Conservation (phyloP, 2,113 vertebrate genomes). For the Anthoscopus minutus region DNA sequence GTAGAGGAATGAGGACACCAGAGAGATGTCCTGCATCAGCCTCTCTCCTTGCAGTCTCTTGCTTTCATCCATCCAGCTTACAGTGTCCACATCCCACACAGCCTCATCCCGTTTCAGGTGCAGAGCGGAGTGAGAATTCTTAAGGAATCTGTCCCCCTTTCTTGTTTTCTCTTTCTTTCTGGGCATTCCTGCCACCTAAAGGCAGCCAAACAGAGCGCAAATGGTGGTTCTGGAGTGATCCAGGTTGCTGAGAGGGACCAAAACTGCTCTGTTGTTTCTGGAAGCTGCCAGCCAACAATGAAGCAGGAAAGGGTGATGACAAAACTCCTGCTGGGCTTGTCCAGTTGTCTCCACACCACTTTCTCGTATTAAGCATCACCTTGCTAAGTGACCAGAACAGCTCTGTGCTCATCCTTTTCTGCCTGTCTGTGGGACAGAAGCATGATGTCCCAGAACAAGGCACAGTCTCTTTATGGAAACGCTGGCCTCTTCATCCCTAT, state of each 20-base stretch:
- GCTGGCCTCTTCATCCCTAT: neutral
- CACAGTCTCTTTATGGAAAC: accelerated
- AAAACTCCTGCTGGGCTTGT: neutral
- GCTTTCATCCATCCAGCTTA: neutral
- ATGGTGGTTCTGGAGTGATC: neutral
- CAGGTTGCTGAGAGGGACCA: neutral
- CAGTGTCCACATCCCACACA: accelerated
- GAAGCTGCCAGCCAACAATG: accelerated
- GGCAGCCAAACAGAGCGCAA: neutral
- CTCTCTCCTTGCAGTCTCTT: neutral
- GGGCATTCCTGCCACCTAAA: neutral
- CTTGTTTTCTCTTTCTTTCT: neutral
- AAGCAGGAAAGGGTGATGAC: neutral
- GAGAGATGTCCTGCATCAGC: neutral
- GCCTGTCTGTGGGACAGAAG: neutral
- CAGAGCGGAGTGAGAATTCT: neutral
- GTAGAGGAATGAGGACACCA: neutral
- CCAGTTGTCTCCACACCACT: neutral
- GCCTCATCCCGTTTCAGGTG: neutral
- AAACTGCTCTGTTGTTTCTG: neutral
- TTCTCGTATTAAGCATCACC: neutral
- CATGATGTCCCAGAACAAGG: accelerated
- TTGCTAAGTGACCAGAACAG: neutral
- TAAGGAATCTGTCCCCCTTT: neutral
- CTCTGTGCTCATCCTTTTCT: neutral